Evolutionary conservation across 2,888 invertebrate genomes (phyloP).

Genomic region (Drosophila formosana): DNA sequence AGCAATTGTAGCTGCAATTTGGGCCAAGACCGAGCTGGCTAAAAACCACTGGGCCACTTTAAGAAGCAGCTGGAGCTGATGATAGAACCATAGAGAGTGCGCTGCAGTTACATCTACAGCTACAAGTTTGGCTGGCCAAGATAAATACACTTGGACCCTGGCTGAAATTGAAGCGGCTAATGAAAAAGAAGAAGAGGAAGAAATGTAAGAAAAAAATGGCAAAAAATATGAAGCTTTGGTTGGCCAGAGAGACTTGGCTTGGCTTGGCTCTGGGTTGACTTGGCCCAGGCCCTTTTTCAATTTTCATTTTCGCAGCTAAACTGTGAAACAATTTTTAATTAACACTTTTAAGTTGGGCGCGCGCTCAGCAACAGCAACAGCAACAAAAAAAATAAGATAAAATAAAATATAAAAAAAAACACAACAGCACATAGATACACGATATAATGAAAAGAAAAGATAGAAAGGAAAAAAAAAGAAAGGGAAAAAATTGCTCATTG

Average conservation of each 20-base stretch:
- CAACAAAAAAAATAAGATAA: slow-evolving; percentile 43
- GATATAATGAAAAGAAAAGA: slow-evolving; percentile 56
- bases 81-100: slow-evolving; percentile 9
- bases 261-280: slow-evolving; percentile 19
- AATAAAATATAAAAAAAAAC: slow-evolving; percentile 45
- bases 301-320: slow-evolving; percentile 83
- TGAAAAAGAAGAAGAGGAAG: slow-evolving; percentile 62
- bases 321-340: slow-evolving; percentile 84
- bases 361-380: slow-evolving; percentile 32
- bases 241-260: slow-evolving; percentile 10
- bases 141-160: slow-evolving; percentile 78
- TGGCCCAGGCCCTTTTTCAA: slow-evolving; percentile 77
- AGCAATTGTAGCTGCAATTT: slow-evolving; percentile 35
- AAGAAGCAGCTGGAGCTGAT: slow-evolving; percentile 9
- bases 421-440: slow-evolving; percentile 58
- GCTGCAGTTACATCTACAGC: slow-evolving; percentile 60
- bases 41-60: slow-evolving; percentile 34
- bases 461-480: slow-evolving; percentile 31
- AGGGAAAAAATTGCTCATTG: slow-evolving; percentile 64
- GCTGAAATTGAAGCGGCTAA: slow-evolving; percentile 72
- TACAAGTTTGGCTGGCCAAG: slow-evolving; percentile 70
- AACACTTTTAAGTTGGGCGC: slow-evolving; percentile 80
- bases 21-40: slow-evolving; percentile 42
- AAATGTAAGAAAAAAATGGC: slow-evolving; percentile 33
- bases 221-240: slow-evolving; percentile 57